These are phyloP conservation scores for Eumerus sabulonum DNA, from an alignment of 2,888 invertebrate genomes.

Conservation along the genomic window DNA sequence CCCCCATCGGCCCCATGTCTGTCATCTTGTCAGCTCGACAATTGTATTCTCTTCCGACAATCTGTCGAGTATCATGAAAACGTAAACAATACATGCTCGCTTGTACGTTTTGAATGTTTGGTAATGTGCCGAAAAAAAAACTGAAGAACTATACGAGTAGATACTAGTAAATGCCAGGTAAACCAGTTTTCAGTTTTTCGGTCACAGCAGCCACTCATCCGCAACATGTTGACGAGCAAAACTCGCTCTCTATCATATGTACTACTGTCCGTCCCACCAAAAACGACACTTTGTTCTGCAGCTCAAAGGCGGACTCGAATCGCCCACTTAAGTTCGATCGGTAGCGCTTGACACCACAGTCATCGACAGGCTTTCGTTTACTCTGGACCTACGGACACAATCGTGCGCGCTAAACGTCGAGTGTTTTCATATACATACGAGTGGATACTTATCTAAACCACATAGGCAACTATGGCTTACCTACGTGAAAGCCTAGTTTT, in stretches of 20 bases:
- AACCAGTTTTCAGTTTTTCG: slow-evolving; percentile 43
- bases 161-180: slow-evolving; percentile 18
- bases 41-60: background rate
- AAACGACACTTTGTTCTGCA: slow-evolving; percentile 17
- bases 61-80: background rate
- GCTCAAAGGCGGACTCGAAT: background rate
- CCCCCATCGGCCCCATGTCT: background rate
- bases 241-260: slow-evolving; percentile 19
- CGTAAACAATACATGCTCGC: slow-evolving; percentile 21
- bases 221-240: slow-evolving; percentile 36
- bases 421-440: no score
- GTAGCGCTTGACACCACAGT: slow-evolving; percentile 41
- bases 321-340: slow-evolving; percentile 56
- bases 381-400: background rate
- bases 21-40: background rate
- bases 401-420: background rate
- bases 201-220: slow-evolving; percentile 48
- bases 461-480: slow-evolving; percentile 35
- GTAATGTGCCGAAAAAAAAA: background rate
- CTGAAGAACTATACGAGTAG: no score
- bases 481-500: slow-evolving; percentile 23
- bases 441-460: background rate
- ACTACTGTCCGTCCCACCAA: slow-evolving; percentile 2
- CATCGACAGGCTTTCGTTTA: slow-evolving; percentile 27
- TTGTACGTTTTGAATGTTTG: background rate